These are phyloP conservation scores for Euura saliciscinereae DNA, from an alignment of 1,140 invertebrate genomes.

Conservation along the genomic window DNA sequence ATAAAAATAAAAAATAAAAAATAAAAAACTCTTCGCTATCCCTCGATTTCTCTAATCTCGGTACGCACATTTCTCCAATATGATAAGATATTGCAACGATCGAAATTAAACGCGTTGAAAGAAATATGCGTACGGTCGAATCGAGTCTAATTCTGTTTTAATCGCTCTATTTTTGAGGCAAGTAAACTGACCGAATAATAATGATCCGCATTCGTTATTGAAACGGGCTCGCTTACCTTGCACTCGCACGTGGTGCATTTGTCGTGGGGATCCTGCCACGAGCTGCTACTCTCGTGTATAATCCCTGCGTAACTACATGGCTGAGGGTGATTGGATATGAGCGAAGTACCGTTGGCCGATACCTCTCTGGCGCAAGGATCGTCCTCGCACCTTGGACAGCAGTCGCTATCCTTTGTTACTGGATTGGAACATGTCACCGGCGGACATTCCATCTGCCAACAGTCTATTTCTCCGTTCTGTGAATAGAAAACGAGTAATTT, in stretches of 20 bases:
- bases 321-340: slow-evolving; percentile 43
- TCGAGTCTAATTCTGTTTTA: too few species aligned
- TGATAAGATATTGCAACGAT: too few species aligned
- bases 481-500: not conserved
- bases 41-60: too few species aligned
- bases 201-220: not conserved
- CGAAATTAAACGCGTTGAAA: too few species aligned
- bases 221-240: slow-evolving; percentile 66
- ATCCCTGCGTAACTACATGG: slow-evolving; percentile 67
- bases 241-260: slow-evolving; percentile 78
- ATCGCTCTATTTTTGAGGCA: too few species aligned
- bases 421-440: slow-evolving; percentile 71
- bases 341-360: slow-evolving; percentile 40
- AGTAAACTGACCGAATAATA: too few species aligned
- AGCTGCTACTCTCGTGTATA: slow-evolving; percentile 67
- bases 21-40: too few species aligned
- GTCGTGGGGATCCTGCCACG: slow-evolving; percentile 68
- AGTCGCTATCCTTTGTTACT: slow-evolving; percentile 68
- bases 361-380: slow-evolving; percentile 61
- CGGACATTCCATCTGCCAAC: slow-evolving; percentile 86
- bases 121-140: too few species aligned
- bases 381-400: slow-evolving; percentile 74
- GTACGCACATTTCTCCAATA: too few species aligned
- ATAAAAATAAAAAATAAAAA: too few species aligned
- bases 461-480: slow-evolving; percentile 88